Base-by-base conservation (phyloP, 2,888 invertebrate species). In the Lymantria monacha region DNA sequence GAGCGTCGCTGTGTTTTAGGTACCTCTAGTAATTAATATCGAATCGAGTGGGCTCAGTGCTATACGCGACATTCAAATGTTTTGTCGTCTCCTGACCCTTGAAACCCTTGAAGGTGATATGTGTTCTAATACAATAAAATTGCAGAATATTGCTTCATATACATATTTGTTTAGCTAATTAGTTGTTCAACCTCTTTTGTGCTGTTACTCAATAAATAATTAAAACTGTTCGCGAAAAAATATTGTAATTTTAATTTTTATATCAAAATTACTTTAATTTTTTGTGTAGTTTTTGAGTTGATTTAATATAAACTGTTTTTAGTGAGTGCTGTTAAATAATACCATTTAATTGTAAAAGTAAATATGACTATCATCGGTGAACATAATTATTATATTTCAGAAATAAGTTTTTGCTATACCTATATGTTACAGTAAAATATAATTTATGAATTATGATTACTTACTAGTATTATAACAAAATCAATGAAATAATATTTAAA, bases 1-100 rank as follows among this genome's bases (percentile, higher is more conserved):
- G 73, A 77, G 72, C 77, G 74, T 79, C 78, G 67, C 66, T 59
- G 74, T 76, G 74, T 77, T 80, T 83, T 73, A 68, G 64, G 66
- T 70, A 67, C 67, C 64, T 68, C 60, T 67, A 69, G 61, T 66
- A 58, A 62, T 68, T 67, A 22, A 22, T 22, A 64, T 71, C 10
- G 9, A 12, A 72, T 74, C 78, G 63, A 71, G 75, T 76, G 53
- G 75, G 74, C 70, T 74, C 70, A 71, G 76, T 74, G 63, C 64
- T 64, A 59, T 69, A 71, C 72, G 65, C 70, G 78, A 72, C 70
- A 67, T 63, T 72, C 70, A 50, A 74, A 78, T 77, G 73, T 74
- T 72, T 70, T 65, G 69, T 65, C 71, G 77, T 72, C 63, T 71
- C 51, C 66, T 76, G 72, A 79, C 76, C 74, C 65, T 62, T 61